Evolutionary conservation across 2,888 invertebrate genomes (phyloP), one percentile per base, ranked within the genome.

Genomic region (Eristalis pertinax): DNA sequence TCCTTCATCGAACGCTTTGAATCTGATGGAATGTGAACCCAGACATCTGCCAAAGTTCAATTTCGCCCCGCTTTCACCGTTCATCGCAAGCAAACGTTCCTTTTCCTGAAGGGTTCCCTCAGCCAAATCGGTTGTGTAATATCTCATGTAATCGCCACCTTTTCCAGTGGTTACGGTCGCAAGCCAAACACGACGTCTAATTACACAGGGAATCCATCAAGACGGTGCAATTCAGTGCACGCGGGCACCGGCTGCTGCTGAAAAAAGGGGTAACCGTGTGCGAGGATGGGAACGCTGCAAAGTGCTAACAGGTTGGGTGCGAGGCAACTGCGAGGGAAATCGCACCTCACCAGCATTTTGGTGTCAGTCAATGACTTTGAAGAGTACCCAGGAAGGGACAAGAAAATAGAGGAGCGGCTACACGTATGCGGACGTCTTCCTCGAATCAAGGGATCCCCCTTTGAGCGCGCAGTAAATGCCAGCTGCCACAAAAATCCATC

Each of bases 281-380:
- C 11, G 13, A 1, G 7, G 26, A 15, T 15, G 26, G 26, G 15
- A 26, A 60, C 24, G 15, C 26, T 60, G 24, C 15, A 5, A 60
- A 60, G 26, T 2, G 24, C 13, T 13, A 26, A 60, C 26, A n/a
- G n/a, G n/a, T n/a, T n/a, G n/a, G n/a, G n/a, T n/a, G n/a, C n/a
- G n/a, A n/a, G n/a, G 24, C 60, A 13, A 22, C 13, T 26, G 24
- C 13, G 26, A 60, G 60, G 26, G 5, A 60, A 60, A 60, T 15
- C 26, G 26, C 60, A 24, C 60, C 26, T 60, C 26, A 64, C 4
- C 32, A 19, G 22, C 32, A 38, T 60, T 10, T 26, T 26, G 26
- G 58, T 58, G 72, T 15, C 78, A 78, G 78, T 72, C 78, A 78
- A 72, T 72, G 78, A 78, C 78, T 78, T 72, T 70, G 78, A 29